Percentiles rank a stretch among this genome's conserved stretches.
Conservation (phyloP, 2,888 invertebrate species). For the Dryobota labecula region DNA sequence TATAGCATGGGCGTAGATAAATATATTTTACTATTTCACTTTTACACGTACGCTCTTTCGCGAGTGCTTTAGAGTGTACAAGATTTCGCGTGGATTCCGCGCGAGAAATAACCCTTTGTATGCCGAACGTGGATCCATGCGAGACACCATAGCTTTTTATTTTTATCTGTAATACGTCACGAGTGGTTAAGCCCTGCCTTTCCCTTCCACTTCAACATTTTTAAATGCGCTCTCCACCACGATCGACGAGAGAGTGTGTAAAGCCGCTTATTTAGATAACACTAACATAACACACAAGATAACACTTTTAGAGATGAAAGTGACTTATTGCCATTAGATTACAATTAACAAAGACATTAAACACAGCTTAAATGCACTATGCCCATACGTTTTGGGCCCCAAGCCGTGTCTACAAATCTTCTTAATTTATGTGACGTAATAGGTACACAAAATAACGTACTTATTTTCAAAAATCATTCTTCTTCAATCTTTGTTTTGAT, state of each 20-base stretch:
- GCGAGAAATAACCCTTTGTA: no score
- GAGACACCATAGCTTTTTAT: no score
- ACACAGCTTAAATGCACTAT: neutral
- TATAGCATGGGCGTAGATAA: no score
- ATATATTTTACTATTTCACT: neutral
- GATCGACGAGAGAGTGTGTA: neutral
- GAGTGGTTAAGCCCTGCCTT: neutral
- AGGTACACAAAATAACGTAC: neutral
- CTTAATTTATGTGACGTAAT: neutral
- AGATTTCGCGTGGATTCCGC: neutral
- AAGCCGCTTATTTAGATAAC: neutral
- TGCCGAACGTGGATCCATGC: no score
- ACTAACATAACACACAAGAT: neutral
- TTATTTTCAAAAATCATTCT: neutral
- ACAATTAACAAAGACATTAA: neutral
- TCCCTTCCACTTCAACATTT: neutral
- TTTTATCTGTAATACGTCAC: no score
- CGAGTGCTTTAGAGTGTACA: neutral
- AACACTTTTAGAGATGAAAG: neutral
- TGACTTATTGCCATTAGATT: neutral
- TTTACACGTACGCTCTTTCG: neutral
- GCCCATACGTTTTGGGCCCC: no score
- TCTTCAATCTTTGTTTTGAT: neutral
- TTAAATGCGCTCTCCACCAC: neutral
- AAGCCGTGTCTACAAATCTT: slow-evolving; percentile 9